phyloP scores from a whole-genome alignment of 2,797 vertebrate genomes.

The Sarcoramphus papa region DNA sequence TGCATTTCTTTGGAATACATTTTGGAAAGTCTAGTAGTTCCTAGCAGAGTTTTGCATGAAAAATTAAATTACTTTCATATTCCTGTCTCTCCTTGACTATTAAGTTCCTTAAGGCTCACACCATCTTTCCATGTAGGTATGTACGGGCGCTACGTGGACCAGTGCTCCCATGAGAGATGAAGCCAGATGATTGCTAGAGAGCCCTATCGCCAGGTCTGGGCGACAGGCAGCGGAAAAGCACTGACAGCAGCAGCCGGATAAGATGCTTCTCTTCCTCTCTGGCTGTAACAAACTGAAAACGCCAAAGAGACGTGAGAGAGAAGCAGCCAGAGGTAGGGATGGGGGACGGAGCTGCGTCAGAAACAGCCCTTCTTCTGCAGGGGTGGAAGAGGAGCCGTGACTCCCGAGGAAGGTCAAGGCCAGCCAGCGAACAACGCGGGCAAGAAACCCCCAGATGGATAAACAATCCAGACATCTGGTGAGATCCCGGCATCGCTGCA shows the following conservation, averaged over 20 bases:
- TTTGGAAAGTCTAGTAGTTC: slow-evolving; percentile 55
- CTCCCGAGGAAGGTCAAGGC: slow-evolving; percentile 40
- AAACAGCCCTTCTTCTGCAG: background rate
- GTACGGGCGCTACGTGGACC: background rate
- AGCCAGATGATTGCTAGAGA: background rate
- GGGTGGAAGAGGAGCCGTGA: background rate
- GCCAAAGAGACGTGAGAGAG: background rate
- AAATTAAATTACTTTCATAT: slow-evolving; percentile 22
- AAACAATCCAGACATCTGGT: slow-evolving; percentile 56
- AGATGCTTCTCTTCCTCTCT: slow-evolving; percentile 9
- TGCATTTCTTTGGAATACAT: slow-evolving; percentile 63
- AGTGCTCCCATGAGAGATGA: background rate
- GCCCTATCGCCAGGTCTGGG: background rate
- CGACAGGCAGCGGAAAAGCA: slow-evolving; percentile 1
- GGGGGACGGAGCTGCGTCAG: background rate
- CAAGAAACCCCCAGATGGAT: slow-evolving; percentile 18
- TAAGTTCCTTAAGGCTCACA: background rate
- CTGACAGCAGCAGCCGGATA: background rate
- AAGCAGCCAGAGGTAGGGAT: background rate
- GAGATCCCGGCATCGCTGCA: slow-evolving; percentile 34
- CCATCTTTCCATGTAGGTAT: background rate
- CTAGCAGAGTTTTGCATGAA: slow-evolving; percentile 43
- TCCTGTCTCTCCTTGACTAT: background rate
- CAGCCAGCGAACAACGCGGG: background rate
- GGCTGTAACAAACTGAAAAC: background rate